Percentiles rank a stretch among this genome's conserved stretches.
These are phyloP conservation scores for Hemiscyllium ocellatum DNA, from an alignment of 2,113 vertebrate genomes.

Conservation along the genomic window DNA sequence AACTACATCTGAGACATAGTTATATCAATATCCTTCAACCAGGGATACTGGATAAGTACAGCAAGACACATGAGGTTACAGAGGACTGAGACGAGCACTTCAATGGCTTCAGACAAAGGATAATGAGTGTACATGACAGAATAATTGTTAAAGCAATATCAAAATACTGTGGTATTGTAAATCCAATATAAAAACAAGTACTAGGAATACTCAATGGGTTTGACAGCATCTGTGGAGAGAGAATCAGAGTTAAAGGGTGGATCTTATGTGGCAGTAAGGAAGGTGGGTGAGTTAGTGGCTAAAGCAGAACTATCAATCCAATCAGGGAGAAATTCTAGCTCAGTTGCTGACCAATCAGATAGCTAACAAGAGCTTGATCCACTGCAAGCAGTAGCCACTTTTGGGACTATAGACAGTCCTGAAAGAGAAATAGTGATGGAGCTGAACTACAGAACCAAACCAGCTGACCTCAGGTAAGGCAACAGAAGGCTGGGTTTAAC, in stretches of 20 bases:
- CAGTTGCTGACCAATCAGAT: background rate
- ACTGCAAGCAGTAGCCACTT: background rate
- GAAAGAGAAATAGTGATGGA: background rate
- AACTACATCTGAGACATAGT: background rate
- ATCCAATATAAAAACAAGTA: background rate
- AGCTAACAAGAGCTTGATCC: background rate
- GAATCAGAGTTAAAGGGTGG: background rate
- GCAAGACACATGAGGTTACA: background rate
- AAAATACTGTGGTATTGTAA: background rate
- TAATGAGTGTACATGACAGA: background rate
- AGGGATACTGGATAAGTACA: background rate
- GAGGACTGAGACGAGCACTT: background rate
- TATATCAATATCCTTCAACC: background rate
- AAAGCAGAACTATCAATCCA: background rate
- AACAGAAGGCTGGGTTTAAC: background rate
- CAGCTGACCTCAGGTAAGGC: too few relatives aligned
- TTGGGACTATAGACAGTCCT: background rate
- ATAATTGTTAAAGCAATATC: background rate
- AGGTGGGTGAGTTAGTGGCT: background rate
- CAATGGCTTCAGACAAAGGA: background rate
- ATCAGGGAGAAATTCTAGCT: background rate
- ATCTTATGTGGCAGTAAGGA: background rate
- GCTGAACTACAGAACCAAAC: background rate
- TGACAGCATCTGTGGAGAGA: background rate
- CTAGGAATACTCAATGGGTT: background rate